These are phyloP conservation scores for Drosophila hamatofila DNA, from an alignment of 2,888 invertebrate species.

Conservation along the genomic window DNA sequence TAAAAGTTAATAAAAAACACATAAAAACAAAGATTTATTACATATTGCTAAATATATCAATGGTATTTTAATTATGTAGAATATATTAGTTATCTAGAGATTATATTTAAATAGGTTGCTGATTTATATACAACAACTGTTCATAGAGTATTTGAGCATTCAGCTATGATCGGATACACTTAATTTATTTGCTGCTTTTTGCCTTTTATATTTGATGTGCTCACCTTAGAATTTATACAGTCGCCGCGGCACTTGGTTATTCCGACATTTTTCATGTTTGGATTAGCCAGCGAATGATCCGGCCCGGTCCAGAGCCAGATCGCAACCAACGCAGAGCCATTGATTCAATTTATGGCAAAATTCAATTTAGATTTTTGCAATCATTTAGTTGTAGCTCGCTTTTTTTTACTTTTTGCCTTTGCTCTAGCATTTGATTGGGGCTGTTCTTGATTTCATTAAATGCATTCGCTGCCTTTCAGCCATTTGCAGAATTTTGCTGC, in stretches of 20 bases:
- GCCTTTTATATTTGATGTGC: conserved; percentile 56
- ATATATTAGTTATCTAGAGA: no score
- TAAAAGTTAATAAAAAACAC: no score
- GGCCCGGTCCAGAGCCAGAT: conserved; percentile 8
- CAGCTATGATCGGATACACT: background rate
- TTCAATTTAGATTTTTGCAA: conserved; percentile 81
- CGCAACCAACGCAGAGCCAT: conserved; percentile 35
- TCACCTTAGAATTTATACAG: conserved; percentile 67
- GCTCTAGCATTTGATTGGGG: conserved; percentile 39
- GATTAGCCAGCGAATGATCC: conserved; percentile 62
- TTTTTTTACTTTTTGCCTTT: conserved; percentile 25
- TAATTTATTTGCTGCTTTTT: conserved; percentile 38
- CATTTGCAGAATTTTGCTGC: conserved; percentile 62
- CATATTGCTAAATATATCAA: no score
- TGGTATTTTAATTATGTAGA: no score
- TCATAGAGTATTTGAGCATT: background rate
- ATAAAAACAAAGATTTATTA: no score
- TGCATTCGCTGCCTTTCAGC: conserved; percentile 62
- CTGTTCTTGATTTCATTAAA: conserved; percentile 73
- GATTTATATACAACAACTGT: no score
- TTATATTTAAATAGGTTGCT: no score
- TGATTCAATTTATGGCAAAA: conserved; percentile 81
- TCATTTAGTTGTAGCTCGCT: conserved; percentile 72
- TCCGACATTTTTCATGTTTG: conserved; percentile 63
- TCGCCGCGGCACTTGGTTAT: conserved; percentile 55